phyloP scores from a whole-genome alignment of 2,113 vertebrate genomes.

The Fulica atra region DNA sequence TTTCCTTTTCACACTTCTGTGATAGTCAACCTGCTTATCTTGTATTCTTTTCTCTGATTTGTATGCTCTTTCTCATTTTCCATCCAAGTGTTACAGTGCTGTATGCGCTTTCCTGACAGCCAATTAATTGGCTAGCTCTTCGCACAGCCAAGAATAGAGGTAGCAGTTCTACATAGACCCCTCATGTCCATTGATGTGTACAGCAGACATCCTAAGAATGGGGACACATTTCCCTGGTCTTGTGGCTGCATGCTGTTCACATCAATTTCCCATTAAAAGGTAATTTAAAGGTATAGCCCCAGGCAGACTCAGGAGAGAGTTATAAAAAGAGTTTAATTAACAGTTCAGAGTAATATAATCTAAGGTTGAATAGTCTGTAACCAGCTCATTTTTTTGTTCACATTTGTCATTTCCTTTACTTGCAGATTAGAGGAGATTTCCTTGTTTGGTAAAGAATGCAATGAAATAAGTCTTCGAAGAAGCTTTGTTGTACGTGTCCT shows the following conservation, averaged over 20 bases:
- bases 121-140: slow-evolving; percentile 68
- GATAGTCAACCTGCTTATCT: slow-evolving; percentile 16
- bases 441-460: slow-evolving; percentile 46
- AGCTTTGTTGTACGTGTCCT: slow-evolving; percentile 1
- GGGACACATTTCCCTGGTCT: slow-evolving; percentile 46
- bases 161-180: slow-evolving; percentile 33
- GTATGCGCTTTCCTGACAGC: slow-evolving; percentile 50
- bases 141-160: slow-evolving; percentile 38
- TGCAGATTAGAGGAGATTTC: slow-evolving; percentile 56
- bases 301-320: slow-evolving; percentile 46
- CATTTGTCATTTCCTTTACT: slow-evolving; percentile 50
- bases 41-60: slow-evolving; percentile 42
- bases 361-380: slow-evolving; percentile 52
- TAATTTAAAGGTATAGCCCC: slow-evolving; percentile 56
- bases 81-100: slow-evolving; percentile 12
- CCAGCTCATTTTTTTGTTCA: slow-evolving; percentile 41
- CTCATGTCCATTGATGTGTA: slow-evolving; percentile 51
- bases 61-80: slow-evolving; percentile 48
- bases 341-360: slow-evolving; percentile 65
- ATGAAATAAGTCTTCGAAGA: slow-evolving; percentile 46
- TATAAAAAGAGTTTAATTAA: slow-evolving; percentile 73
- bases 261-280: slow-evolving; percentile 61
- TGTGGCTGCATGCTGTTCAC: slow-evolving; percentile 55
- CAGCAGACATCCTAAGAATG: slow-evolving; percentile 33
- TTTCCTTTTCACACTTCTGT: slow-evolving; percentile 1